phyloP scores from a whole-genome alignment of 2,888 invertebrate species.

The Trachelus tabidus region DNA sequence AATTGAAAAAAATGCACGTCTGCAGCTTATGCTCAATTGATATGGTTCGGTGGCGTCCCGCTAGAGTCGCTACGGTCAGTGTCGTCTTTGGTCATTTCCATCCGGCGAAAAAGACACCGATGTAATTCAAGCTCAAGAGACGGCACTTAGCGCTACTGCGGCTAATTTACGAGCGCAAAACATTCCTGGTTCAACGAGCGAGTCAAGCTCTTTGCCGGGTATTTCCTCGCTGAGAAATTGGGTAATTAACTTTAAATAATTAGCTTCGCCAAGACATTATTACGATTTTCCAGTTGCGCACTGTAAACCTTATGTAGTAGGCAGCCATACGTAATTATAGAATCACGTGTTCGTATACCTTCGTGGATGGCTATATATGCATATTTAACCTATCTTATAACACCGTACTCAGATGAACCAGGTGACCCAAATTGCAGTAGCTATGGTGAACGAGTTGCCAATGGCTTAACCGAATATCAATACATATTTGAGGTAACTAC shows the following conservation, averaged over 20 bases:
- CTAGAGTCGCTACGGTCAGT: background rate
- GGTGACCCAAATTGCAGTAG: background rate
- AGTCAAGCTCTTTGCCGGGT: constrained; percentile 13
- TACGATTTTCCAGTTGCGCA: background rate
- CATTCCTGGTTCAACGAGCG: constrained; percentile 18
- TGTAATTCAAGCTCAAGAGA: constrained; percentile 26
- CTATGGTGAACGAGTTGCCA: background rate
- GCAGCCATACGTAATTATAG: too few relatives aligned
- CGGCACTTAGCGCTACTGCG: constrained; percentile 29
- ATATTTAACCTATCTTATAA: background rate
- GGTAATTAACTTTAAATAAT: constrained; percentile 45
- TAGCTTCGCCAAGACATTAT: constrained; percentile 18
- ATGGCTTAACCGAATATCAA: background rate
- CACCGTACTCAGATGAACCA: background rate
- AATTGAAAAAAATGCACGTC: background rate
- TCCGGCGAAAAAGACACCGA: background rate
- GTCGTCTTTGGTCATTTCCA: background rate
- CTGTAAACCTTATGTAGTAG: background rate
- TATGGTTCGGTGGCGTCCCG: background rate
- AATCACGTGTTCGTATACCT: background rate
- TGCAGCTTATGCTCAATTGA: background rate
- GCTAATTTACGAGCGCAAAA: constrained; percentile 41
- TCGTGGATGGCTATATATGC: background rate
- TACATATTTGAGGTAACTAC: background rate
- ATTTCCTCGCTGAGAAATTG: constrained; percentile 32